phyloP scores from a whole-genome alignment of 2,797 vertebrate genomes.

The Trematomus bernacchii region DNA sequence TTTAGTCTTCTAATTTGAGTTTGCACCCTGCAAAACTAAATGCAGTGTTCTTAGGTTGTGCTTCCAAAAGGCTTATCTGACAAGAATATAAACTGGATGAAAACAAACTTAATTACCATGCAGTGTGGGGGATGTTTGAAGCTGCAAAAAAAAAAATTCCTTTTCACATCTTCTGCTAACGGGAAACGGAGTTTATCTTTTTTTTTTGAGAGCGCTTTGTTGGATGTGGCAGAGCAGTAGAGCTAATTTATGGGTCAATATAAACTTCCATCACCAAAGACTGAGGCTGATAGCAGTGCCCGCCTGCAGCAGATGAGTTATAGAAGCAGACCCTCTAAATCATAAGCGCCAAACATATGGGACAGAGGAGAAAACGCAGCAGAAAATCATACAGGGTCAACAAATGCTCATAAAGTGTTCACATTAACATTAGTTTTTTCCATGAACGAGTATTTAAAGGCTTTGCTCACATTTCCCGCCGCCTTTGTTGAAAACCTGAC shows the following conservation, averaged over 20 bases:
- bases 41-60: conserved; percentile 10
- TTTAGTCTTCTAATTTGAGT: conserved; percentile 20
- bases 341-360: conserved; percentile 26
- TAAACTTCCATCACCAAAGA: conserved; percentile 77
- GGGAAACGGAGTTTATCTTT: conserved; percentile 64
- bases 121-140: neutral
- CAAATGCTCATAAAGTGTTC: conserved; percentile 19
- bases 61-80: conserved; percentile 20
- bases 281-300: conserved; percentile 58
- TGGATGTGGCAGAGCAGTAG: conserved; percentile 64
- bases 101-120: conserved; percentile 14
- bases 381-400: neutral
- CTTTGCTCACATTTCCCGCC: neutral
- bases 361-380: conserved; percentile 11
- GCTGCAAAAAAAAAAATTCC: conserved; percentile 6
- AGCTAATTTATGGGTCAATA: conserved; percentile 83
- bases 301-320: conserved; percentile 63
- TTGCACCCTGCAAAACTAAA: neutral
- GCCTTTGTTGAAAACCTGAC: conserved; percentile 19
- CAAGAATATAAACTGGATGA: conserved; percentile 11
- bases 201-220: conserved; percentile 65
- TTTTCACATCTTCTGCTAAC: conserved; percentile 48
- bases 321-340: conserved; percentile 58
- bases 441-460: conserved; percentile 3
- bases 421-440: neutral